These are phyloP conservation scores for Alentia gelatinosa DNA, from an alignment of 2,888 invertebrate species.

Conservation along the genomic window DNA sequence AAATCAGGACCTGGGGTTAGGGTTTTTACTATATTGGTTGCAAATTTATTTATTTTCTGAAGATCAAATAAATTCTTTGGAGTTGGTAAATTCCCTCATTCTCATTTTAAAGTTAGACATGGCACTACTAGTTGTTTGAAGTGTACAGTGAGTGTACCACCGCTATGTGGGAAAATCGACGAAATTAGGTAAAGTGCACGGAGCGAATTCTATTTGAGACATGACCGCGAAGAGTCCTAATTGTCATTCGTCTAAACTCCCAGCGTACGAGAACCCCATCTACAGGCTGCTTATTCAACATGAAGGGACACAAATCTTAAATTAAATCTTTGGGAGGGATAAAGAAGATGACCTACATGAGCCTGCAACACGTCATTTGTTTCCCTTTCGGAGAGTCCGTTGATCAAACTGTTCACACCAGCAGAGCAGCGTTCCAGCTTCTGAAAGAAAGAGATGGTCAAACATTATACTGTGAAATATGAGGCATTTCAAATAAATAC, in stretches of 20 bases:
- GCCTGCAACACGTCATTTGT: constrained; percentile 94
- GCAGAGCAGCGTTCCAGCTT: constrained; percentile 93
- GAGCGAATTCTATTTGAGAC: neutral
- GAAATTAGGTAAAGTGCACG: neutral
- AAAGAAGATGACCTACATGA: constrained; percentile 84
- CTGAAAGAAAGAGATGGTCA: constrained; percentile 83
- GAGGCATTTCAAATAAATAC: too few relatives aligned
- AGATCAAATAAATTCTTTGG: too few relatives aligned
- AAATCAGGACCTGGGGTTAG: too few relatives aligned
- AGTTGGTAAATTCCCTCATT: too few relatives aligned
- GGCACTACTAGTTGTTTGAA: too few relatives aligned
- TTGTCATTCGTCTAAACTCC: neutral
- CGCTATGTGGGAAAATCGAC: neutral
- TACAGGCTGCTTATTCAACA: neutral
- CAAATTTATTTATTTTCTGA: too few relatives aligned
- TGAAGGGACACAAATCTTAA: neutral
- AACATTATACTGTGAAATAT: too few relatives aligned
- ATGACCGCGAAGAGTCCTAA: neutral
- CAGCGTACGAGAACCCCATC: neutral
- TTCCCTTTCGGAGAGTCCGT: constrained; percentile 94
- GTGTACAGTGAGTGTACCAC: too few relatives aligned
- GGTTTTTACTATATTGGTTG: too few relatives aligned
- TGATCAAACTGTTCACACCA: constrained; percentile 88
- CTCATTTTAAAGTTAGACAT: too few relatives aligned
- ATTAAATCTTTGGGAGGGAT: neutral